phyloP scores from a whole-genome alignment of 1,140 invertebrate genomes.

The Drosophila pachea region DNA sequence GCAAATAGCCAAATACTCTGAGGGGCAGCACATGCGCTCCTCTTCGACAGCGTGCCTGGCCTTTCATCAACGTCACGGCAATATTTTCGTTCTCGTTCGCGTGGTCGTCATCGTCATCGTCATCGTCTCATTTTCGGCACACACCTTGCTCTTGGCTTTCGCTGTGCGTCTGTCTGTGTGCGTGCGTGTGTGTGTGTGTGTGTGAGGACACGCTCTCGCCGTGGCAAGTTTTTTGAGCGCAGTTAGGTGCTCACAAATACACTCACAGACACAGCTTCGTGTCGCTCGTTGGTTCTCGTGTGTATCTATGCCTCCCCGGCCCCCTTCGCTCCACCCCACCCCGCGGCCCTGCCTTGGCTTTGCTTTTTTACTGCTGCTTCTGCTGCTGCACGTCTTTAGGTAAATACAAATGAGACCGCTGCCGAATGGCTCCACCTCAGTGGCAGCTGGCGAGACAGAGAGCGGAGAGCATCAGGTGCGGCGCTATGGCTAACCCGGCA shows the following conservation, averaged over 20 bases:
- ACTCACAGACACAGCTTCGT: constrained; percentile 46
- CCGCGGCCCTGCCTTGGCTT: background rate
- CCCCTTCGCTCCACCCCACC: too few relatives aligned
- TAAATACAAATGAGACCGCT: constrained; percentile 76
- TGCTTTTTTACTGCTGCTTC: constrained; percentile 16
- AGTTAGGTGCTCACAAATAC: constrained; percentile 54
- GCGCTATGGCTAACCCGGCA: constrained; percentile 33
- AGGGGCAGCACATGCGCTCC: constrained; percentile 40
- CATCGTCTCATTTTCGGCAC: constrained; percentile 62
- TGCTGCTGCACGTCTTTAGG: constrained; percentile 65
- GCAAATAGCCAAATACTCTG: constrained; percentile 11
- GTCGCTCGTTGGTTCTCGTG: constrained; percentile 65
- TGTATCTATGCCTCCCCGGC: constrained; percentile 42
- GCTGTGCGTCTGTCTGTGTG: background rate
- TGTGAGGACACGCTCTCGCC: constrained; percentile 50
- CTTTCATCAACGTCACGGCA: constrained; percentile 52
- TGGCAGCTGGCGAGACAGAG: constrained; percentile 34
- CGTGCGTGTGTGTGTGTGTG: constrained; percentile 35
- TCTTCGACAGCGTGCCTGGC: background rate
- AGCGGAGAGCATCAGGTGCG: constrained; percentile 60
- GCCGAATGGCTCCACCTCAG: constrained; percentile 54
- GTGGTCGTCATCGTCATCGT: constrained; percentile 41
- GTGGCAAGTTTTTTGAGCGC: constrained; percentile 66
- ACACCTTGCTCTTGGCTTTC: constrained; percentile 51
- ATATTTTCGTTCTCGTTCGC: constrained; percentile 53